phyloP scores from a whole-genome alignment of 2,113 vertebrate genomes.

The Typhlomys cinereus region DNA sequence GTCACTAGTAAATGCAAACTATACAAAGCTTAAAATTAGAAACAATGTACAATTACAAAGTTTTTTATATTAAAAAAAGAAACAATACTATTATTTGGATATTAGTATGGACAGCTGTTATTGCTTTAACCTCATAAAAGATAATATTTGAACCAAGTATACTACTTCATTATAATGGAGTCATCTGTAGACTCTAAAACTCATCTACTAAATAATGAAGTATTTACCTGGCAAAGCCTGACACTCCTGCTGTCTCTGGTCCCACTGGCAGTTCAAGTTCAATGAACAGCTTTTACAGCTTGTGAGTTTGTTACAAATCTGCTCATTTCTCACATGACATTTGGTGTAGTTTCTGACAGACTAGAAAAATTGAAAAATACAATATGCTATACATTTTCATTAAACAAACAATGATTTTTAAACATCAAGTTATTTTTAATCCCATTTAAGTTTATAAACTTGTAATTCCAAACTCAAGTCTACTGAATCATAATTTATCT shows the following conservation, averaged over 20 bases:
- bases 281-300: conserved; percentile 98
- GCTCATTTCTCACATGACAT: conserved; percentile 95
- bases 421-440: neutral
- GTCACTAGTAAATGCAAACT: neutral
- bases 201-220: neutral
- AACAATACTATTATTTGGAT: neutral
- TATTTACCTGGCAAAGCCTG: conserved; percentile 94
- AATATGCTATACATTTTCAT: conserved; percentile 10
- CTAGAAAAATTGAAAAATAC: conserved; percentile 81
- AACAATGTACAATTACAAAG: neutral
- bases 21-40: neutral
- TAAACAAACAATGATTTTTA: neutral
- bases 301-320: conserved; percentile 96
- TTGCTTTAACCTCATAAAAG: neutral
- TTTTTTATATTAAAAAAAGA: neutral
- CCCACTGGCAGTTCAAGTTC: conserved; percentile 98
- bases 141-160: neutral
- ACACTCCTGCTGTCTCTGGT: conserved; percentile 96
- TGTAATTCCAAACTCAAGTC: conserved; percentile 1
- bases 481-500: conserved; percentile 3
- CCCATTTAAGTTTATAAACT: conserved; percentile 14
- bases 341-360: conserved; percentile 95
- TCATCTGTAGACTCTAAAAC: neutral
- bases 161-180: neutral
- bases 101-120: neutral